Evolutionary conservation across 2,797 vertebrate species (phyloP), one percentile per base, ranked within the genome.

Genomic region (Hippocampus kuda): DNA sequence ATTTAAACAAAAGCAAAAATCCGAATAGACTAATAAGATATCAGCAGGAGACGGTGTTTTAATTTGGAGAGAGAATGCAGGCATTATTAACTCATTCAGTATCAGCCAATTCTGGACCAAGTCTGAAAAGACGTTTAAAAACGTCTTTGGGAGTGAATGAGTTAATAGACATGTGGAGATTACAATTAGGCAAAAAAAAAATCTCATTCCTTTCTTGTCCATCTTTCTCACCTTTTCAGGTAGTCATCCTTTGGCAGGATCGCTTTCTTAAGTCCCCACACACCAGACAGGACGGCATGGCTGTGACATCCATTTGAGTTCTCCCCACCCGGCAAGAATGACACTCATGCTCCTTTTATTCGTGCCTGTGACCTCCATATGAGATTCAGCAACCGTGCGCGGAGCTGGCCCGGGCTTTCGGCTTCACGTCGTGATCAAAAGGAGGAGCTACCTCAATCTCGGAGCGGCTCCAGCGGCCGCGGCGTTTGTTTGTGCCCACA

Each of bases 191-290:
- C n/a, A 56, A 34, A 34, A 44, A 12, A 10, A 44, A 44, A 44
- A 85, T 71, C 46, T 72, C 68, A 67, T 74, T 42, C 77, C 66
- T 79, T 70, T 79, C 65, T 79, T 74, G 71, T 81, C 68, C 72
- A 73, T 77, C 71, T 75, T 72, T 86, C 70, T 83, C 75, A 79
- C 76, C 44, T 78, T 80, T 82, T 71, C 81, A 88, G 87, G 85
- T 88, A 74, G 72, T 74, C 61, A 26, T 63, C 65, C 26, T 70
- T 41, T 67, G 59, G 67, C 68, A 42, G 78, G 73, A 81, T 76
- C 73, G 12, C 65, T 26, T 0, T 72, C 76, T 73, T 83, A 53
- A 27, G 78, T 38, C 74, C 60, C 62, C 70, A 63, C 71, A 60
- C 67, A 41, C 66, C 73, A 74, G 76, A 66, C 64, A 34, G 79